phyloP scores from a whole-genome alignment of 2,888 invertebrate species.

The Hedya salicella region DNA sequence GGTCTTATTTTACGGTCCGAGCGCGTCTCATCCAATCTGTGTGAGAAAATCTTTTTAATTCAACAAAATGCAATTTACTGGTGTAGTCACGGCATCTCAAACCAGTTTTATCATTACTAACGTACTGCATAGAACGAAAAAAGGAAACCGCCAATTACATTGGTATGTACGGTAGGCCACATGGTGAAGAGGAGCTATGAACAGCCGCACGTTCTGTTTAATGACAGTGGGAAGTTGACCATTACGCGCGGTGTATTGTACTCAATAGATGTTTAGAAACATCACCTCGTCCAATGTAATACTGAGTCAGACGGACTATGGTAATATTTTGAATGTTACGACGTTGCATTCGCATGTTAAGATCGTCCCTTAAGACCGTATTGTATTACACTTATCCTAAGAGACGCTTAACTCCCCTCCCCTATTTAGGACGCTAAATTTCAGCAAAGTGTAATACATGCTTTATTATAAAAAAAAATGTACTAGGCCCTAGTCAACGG shows the following conservation, averaged over 20 bases:
- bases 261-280: conserved; percentile 36
- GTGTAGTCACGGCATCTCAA: conserved; percentile 8
- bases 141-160: conserved; percentile 60
- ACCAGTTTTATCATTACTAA: conserved; percentile 26
- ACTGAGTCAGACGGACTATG: conserved; percentile 8
- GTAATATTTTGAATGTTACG: background rate
- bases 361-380: no score
- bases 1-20: background rate
- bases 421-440: no score
- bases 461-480: no score
- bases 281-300: conserved; percentile 23
- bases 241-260: conserved; percentile 32
- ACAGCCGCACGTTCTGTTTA: conserved; percentile 26
- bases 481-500: no score
- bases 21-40: background rate
- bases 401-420: no score
- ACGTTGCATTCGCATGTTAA: background rate
- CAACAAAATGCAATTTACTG: conserved; percentile 18
- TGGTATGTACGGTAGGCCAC: conserved; percentile 43
- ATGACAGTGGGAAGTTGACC: conserved; percentile 31
- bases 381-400: no score
- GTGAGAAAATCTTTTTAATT: conserved; percentile 5
- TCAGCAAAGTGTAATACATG: no score
- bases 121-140: conserved; percentile 48
- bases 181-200: conserved; percentile 22